A percentile compares a stretch with the other conserved stretches of the same genome.
Conservation (phyloP, 2,888 invertebrate genomes). For the Hyalella azteca region DNA sequence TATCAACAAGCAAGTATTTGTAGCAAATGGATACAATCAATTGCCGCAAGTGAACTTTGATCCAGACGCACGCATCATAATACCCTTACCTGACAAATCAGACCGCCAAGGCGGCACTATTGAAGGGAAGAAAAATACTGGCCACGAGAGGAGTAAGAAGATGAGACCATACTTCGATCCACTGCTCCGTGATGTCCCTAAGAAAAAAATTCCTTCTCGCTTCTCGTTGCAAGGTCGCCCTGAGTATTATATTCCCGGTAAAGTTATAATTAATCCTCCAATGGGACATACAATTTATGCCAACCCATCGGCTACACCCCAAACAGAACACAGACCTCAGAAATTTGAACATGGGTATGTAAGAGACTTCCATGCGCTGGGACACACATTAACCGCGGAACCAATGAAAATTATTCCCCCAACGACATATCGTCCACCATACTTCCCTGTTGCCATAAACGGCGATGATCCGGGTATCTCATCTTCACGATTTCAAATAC, state of each 20-base stretch:
- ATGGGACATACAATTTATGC: background rate
- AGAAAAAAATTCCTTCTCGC: background rate
- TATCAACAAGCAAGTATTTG: background rate
- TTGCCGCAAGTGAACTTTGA: background rate
- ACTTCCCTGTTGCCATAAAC: background rate
- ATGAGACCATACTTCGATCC: slow-evolving; percentile 15
- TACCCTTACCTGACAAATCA: background rate
- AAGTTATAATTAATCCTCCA: background rate
- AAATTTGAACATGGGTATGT: background rate
- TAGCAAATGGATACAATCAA: background rate
- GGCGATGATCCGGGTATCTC: background rate
- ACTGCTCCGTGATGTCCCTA: background rate
- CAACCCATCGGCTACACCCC: background rate
- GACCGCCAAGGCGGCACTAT: background rate
- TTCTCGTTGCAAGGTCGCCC: background rate
- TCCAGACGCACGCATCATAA: background rate
- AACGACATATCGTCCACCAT: background rate
- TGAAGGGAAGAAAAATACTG: background rate
- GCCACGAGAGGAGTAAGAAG: background rate
- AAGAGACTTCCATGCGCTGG: background rate
- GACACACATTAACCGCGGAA: background rate
- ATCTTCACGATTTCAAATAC: background rate
- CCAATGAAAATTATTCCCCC: background rate
- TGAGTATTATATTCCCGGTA: background rate
- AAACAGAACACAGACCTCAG: background rate